phyloP scores from a whole-genome alignment of 2,888 invertebrate genomes.

The Melanophora roralis region DNA sequence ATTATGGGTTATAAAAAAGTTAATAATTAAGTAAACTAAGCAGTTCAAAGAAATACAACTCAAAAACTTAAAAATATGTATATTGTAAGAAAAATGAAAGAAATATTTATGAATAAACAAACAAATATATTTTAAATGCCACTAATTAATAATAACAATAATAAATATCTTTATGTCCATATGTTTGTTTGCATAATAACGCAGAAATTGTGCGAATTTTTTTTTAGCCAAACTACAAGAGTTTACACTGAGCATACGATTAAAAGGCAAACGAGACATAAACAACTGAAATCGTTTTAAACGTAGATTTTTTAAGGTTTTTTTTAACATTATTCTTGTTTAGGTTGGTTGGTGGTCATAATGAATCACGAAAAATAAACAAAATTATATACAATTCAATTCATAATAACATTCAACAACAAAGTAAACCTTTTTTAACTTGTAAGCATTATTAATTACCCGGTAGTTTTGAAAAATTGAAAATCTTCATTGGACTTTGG shows the following conservation, averaged over 20 bases:
- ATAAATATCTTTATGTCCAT: constrained; percentile 16
- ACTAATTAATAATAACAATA: constrained; percentile 55
- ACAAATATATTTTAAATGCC: constrained; percentile 54
- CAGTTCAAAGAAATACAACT: background rate
- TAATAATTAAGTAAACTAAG: too few species aligned
- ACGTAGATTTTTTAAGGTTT: background rate
- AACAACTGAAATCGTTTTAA: background rate
- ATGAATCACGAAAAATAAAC: constrained; percentile 23
- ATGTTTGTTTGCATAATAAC: background rate
- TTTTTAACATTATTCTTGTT: constrained; percentile 3
- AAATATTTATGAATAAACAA: constrained; percentile 22
- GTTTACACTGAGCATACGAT: background rate
- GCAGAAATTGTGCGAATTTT: constrained; percentile 8
- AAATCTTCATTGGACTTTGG: too few species aligned
- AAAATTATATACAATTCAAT: too few species aligned
- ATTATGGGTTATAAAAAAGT: too few species aligned
- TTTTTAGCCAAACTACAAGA: background rate
- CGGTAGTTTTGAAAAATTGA: too few species aligned
- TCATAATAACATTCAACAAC: background rate
- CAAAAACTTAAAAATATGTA: constrained; percentile 32
- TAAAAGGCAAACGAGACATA: background rate
- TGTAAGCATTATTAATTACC: too few species aligned
- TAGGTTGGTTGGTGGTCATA: constrained; percentile 8
- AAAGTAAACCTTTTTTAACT: background rate
- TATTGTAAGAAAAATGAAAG: background rate